Evolutionary conservation across 2,888 invertebrate genomes (phyloP).

Genomic region (Congeria kusceri): DNA sequence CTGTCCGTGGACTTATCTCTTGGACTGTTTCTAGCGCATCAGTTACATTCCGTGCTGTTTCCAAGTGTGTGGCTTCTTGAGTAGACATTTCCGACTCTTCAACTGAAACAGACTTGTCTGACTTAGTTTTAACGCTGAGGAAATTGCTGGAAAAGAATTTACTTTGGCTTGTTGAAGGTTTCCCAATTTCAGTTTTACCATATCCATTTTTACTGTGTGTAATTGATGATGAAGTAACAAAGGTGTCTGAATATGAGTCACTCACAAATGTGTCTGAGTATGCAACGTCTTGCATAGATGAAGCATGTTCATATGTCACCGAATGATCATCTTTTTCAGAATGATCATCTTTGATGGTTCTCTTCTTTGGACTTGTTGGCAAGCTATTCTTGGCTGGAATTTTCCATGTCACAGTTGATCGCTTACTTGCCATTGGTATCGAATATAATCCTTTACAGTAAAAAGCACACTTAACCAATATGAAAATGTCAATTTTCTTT

Average conservation of each 20-base stretch:
- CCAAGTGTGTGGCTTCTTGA: slow-evolving; percentile 32
- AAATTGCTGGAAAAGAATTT: slow-evolving; percentile 30
- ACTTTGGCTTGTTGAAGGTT: slow-evolving; percentile 23
- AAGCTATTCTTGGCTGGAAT: too few species aligned
- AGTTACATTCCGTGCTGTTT: slow-evolving; percentile 36
- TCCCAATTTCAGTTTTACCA: slow-evolving; percentile 2
- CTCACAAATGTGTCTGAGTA: slow-evolving; percentile 56
- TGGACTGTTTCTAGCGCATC: slow-evolving; percentile 47
- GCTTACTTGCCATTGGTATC: too few species aligned
- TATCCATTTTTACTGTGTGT: slow-evolving; percentile 8
- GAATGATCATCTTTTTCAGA: slow-evolving; percentile 47
- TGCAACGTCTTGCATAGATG: slow-evolving; percentile 16
- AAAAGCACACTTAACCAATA: too few species aligned
- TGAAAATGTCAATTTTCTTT: too few species aligned
- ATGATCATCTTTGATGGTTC: too few species aligned
- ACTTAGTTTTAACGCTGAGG: too few species aligned
- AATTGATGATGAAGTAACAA: slow-evolving; percentile 33
- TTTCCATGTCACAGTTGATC: too few species aligned
- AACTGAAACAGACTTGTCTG: slow-evolving; percentile 12
- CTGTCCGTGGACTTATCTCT: slow-evolving; percentile 33
- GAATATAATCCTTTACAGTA: too few species aligned
- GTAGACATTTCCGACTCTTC: slow-evolving; percentile 22
- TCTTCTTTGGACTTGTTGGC: too few species aligned
- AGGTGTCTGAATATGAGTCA: slow-evolving; percentile 54
- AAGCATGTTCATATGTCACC: slow-evolving; percentile 48